Conservation (phyloP, 2,113 vertebrate species). For the Hipposideros armiger region DNA sequence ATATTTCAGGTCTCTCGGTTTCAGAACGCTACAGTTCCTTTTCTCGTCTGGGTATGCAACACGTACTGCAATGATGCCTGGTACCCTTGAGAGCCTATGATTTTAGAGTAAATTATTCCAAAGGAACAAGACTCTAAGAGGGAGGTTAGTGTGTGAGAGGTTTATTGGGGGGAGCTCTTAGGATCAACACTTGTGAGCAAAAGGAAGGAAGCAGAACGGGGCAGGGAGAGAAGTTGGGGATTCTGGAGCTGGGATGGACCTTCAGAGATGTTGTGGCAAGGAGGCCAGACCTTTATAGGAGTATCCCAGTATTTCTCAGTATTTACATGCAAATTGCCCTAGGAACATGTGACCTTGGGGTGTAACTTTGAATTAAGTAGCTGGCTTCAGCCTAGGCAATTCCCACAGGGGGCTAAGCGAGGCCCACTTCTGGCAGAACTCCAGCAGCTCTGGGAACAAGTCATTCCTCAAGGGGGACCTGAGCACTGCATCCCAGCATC, state of each 20-base stretch:
- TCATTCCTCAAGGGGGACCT: neutral
- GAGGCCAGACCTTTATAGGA: neutral
- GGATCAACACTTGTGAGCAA: neutral
- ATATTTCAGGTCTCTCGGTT: neutral
- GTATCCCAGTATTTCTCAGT: neutral
- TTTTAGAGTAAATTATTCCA: neutral
- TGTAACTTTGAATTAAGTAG: neutral
- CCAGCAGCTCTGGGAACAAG: neutral
- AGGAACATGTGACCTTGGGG: neutral
- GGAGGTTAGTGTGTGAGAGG: too few relatives aligned
- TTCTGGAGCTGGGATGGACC: neutral
- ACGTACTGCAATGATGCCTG: neutral
- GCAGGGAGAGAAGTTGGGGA: accelerated
- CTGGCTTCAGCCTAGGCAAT: neutral
- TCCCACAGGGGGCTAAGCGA: neutral
- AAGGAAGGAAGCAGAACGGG: neutral
- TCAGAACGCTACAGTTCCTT: neutral
- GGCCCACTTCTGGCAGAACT: neutral
- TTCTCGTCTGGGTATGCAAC: neutral
- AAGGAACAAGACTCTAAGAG: neutral
- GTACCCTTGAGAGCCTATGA: neutral
- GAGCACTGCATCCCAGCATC: neutral
- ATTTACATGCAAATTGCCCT: neutral
- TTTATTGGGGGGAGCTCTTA: neutral
- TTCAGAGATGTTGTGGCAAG: neutral